Conservation (phyloP, 2,797 vertebrate genomes). For the Molossus molossus region DNA sequence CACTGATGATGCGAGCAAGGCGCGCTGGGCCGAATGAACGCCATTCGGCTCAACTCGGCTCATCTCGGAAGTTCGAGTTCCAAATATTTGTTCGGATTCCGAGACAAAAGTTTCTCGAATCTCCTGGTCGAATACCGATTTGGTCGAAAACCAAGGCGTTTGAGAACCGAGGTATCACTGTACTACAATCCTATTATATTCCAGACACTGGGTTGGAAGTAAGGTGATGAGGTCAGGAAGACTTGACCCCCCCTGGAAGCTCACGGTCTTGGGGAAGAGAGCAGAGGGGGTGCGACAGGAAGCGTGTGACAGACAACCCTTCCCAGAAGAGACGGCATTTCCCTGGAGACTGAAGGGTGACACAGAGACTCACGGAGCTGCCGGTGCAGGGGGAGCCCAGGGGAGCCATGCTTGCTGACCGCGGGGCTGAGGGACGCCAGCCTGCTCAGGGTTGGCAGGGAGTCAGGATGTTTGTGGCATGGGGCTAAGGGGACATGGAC, state of each 20-base stretch:
- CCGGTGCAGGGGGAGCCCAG: not conserved
- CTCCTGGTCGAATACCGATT: too few relatives aligned
- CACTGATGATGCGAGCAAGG: too few relatives aligned
- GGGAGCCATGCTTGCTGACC: not conserved
- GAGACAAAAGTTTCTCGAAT: too few relatives aligned
- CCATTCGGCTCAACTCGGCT: too few relatives aligned
- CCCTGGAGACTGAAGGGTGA: not conserved
- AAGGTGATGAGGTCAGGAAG: not conserved
- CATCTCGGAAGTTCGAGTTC: too few relatives aligned
- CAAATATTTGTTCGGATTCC: too few relatives aligned
- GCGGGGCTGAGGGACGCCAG: accelerated
- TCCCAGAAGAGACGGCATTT: not conserved
- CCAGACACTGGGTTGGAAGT: not conserved
- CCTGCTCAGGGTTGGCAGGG: not conserved
- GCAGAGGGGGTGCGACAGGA: not conserved
- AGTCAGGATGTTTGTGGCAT: not conserved
- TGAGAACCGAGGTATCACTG: too few relatives aligned
- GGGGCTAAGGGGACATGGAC: not conserved
- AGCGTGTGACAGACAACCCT: accelerated
- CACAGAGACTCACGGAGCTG: not conserved
- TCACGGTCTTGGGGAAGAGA: not conserved
- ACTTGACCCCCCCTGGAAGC: not conserved
- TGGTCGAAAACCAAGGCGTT: too few relatives aligned
- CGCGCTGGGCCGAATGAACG: too few relatives aligned
- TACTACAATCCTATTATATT: not conserved